Evolutionary conservation across 2,797 vertebrate genomes (phyloP).

Genomic region (Cynopterus sphinx): DNA sequence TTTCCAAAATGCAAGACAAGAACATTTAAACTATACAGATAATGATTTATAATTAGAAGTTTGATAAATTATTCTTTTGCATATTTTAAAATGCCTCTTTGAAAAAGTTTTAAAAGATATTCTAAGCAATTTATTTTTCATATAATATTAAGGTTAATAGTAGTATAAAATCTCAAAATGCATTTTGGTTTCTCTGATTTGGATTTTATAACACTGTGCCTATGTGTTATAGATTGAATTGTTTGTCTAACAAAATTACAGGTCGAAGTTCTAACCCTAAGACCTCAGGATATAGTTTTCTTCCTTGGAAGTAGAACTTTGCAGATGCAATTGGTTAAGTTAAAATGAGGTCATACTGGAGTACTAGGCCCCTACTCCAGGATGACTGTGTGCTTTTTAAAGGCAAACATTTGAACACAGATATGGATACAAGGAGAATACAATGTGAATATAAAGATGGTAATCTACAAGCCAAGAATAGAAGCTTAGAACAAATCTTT

Average conservation of each 20-base stretch:
- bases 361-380: not conserved
- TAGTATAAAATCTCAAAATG: conserved; percentile 6
- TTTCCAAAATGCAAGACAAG: conserved; percentile 67
- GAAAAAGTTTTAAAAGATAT: conserved; percentile 51
- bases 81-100: conserved; percentile 69
- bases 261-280: not conserved
- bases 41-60: conserved; percentile 73
- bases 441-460: not conserved
- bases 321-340: not conserved
- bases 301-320: not conserved
- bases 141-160: conserved; percentile 57
- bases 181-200: conserved; percentile 30
- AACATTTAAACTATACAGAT: conserved; percentile 67
- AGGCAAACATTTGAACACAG: not conserved
- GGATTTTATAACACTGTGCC: not conserved
- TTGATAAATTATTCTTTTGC: conserved; percentile 67
- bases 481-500: not conserved
- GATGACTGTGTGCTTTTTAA: not conserved
- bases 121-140: conserved; percentile 56
- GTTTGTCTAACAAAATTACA: not conserved
- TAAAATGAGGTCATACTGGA: not conserved
- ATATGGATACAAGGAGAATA: fast-evolving
- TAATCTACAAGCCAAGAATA: not conserved
- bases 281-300: not conserved
- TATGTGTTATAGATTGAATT: not conserved